Evolutionary conservation across 2,888 invertebrate genomes (phyloP).

Genomic region (Resseliella maxima): DNA sequence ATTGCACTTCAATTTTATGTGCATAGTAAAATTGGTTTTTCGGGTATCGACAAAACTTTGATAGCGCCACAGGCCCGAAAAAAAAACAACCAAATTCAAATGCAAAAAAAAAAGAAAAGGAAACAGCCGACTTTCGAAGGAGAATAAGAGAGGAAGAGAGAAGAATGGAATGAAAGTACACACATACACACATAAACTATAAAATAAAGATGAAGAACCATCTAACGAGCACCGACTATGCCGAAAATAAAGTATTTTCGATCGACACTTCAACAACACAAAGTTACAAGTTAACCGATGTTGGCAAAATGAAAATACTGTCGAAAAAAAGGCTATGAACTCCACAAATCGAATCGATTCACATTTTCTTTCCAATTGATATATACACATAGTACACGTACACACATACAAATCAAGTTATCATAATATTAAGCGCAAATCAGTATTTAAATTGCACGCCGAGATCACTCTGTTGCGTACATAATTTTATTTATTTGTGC

Average conservation of each 20-base stretch:
- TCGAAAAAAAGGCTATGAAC: not conserved
- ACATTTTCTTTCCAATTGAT: too few species aligned
- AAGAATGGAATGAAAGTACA: not conserved
- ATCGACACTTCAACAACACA: not conserved
- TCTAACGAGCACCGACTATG: constrained; percentile 8
- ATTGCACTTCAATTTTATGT: constrained; percentile 48
- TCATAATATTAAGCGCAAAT: constrained; percentile 22
- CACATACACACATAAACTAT: too few species aligned
- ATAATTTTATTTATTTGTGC: not conserved
- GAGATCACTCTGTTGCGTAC: not conserved
- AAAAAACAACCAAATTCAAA: not conserved
- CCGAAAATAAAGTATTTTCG: not conserved
- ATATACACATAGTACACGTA: too few species aligned
- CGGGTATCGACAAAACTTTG: constrained; percentile 28
- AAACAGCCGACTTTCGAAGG: not conserved
- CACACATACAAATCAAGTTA: not conserved
- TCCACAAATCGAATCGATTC: not conserved
- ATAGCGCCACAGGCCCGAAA: not conserved
- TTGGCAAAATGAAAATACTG: not conserved
- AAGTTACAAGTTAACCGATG: constrained; percentile 19
- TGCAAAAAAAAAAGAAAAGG: not conserved
- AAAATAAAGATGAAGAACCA: too few species aligned
- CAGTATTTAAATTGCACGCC: not conserved
- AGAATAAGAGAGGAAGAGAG: not conserved
- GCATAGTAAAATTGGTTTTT: constrained; percentile 41